A percentile compares a stretch with the other conserved stretches of the same genome.
Evolutionary conservation across 2,113 vertebrate species (phyloP).

Genomic region (Vombatus ursinus): DNA sequence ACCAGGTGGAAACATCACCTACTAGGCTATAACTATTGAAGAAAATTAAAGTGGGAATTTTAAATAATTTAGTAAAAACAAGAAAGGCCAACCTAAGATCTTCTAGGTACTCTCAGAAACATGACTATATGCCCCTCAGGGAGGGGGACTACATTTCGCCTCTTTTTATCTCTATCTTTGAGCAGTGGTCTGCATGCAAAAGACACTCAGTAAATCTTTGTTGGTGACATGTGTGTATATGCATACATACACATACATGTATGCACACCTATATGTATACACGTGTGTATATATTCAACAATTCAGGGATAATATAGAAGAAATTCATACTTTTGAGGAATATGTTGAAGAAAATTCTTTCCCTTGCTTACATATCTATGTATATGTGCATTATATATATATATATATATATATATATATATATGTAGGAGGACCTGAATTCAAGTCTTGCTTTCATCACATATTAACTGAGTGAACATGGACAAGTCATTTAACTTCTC

Average conservation of each 20-base stretch:
- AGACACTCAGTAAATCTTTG: background rate
- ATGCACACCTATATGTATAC: too few species aligned
- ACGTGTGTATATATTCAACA: too few species aligned
- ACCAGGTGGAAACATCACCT: slow-evolving; percentile 40
- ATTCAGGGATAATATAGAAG: background rate
- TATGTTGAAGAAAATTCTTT: background rate
- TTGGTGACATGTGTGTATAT: background rate
- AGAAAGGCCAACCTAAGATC: background rate
- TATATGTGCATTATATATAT: background rate
- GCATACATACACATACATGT: too few species aligned
- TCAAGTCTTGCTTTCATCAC: background rate
- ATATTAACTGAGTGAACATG: background rate
- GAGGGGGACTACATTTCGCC: background rate
- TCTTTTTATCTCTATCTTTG: background rate
- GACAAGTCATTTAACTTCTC: background rate
- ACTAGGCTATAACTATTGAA: background rate
- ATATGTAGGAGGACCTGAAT: background rate
- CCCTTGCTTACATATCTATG: background rate
- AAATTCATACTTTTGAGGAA: background rate
- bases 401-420: background rate
- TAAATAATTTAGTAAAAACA: background rate
- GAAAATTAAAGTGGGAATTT: slow-evolving; percentile 1
- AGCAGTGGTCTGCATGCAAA: background rate
- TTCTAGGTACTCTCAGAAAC: slow-evolving; percentile 10
- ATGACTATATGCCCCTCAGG: background rate